These are phyloP conservation scores for Gymnoscopelus braueri DNA, from an alignment of 2,797 vertebrate genomes.

Conservation along the genomic window DNA sequence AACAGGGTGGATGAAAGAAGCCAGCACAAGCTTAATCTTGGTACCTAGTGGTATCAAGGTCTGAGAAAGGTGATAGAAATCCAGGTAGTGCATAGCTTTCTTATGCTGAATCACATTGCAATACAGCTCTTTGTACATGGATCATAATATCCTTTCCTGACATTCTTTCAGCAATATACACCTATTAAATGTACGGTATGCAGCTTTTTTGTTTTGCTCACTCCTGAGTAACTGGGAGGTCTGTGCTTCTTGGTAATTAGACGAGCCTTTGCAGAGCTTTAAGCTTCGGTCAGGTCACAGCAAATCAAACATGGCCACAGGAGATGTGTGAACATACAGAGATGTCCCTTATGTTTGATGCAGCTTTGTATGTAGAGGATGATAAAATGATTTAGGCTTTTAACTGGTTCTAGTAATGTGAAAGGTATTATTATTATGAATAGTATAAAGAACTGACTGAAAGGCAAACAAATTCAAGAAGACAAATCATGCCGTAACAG, in stretches of 20 bases:
- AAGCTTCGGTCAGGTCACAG: conserved; percentile 45
- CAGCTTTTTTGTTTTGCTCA: conserved; percentile 23
- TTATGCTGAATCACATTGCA: conserved; percentile 49
- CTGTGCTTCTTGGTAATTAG: conserved; percentile 48
- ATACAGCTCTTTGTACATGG: conserved; percentile 42
- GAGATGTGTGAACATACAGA: conserved; percentile 39
- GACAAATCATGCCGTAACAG: too few relatives aligned
- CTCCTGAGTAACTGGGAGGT: conserved; percentile 33
- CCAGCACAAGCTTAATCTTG: conserved; percentile 39
- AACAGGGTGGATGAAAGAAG: conserved; percentile 52
- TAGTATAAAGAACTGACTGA: too few relatives aligned
- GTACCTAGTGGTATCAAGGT: conserved; percentile 54
- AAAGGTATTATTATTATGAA: too few relatives aligned
- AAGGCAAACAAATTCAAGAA: too few relatives aligned
- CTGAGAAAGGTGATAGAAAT: conserved; percentile 63
- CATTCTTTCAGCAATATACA: conserved; percentile 28
- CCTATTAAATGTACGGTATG: conserved; percentile 24
- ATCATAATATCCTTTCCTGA: conserved; percentile 47
- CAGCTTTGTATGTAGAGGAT: too few relatives aligned
- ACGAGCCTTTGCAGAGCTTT: conserved; percentile 25
- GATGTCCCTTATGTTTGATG: too few relatives aligned
- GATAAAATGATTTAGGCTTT: too few relatives aligned
- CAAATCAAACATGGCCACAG: conserved; percentile 59
- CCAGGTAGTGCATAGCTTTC: conserved; percentile 44
- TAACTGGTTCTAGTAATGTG: too few relatives aligned